Conservation (phyloP, 2,797 vertebrate species). For the Pteropus rufus region DNA sequence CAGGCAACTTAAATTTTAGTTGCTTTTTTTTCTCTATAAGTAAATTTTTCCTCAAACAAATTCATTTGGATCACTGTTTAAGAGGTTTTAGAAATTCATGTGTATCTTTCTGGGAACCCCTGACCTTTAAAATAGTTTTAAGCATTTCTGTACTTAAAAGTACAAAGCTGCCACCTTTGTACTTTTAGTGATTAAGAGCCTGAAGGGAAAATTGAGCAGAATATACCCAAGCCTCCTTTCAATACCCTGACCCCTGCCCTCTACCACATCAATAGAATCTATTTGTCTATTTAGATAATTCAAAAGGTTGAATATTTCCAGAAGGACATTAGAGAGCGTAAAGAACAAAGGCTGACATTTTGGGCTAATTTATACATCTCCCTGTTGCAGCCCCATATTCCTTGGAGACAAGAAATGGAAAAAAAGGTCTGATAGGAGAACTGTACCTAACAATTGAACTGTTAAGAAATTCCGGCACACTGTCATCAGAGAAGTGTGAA, state of each 20-base stretch:
- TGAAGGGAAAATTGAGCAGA: neutral
- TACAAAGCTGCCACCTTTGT: neutral
- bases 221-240: neutral
- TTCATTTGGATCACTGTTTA: neutral
- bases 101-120: neutral
- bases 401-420: neutral
- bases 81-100: neutral
- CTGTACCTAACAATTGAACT: neutral
- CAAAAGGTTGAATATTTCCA: neutral
- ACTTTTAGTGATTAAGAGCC: neutral
- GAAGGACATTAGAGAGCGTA: neutral
- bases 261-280: neutral
- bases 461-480: neutral
- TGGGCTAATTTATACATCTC: neutral
- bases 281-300: neutral
- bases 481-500: neutral
- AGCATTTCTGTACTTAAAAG: neutral
- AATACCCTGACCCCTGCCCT: neutral
- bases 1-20: neutral
- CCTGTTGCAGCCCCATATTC: neutral
- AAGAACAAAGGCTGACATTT: neutral
- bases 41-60: neutral
- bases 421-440: neutral
- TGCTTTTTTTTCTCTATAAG: neutral
- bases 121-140: slow-evolving; percentile 3